These are phyloP conservation scores for Cliona cf. orientalis DNA, from an alignment of 37 sponge, comb jelly and placozoan genomes.

Conservation along the genomic window DNA sequence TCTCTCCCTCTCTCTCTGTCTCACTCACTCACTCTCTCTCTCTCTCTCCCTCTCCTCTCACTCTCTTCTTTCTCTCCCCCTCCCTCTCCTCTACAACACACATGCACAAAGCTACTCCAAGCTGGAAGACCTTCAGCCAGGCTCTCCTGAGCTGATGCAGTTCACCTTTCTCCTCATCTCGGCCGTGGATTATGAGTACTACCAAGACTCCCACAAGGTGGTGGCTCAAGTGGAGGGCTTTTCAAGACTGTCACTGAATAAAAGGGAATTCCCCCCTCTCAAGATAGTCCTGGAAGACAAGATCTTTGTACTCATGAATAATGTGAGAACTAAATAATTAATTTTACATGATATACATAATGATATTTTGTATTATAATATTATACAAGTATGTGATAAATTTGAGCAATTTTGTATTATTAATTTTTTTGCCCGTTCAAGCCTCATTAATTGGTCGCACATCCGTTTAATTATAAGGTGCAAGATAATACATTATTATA, in stretches of 20 bases:
- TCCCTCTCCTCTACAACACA: slow-evolving; percentile 4
- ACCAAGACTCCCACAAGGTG: slow-evolving; percentile 37
- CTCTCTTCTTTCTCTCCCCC: background rate
- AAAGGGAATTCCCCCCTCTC: slow-evolving; percentile 45
- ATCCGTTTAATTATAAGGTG: too few relatives aligned
- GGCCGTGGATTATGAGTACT: slow-evolving; percentile 20
- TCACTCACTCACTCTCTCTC: background rate
- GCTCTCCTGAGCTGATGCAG: slow-evolving; percentile 8
- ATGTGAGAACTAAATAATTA: too few relatives aligned
- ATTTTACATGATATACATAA: background rate
- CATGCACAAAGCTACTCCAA: slow-evolving; percentile 88
- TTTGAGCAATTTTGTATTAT: too few relatives aligned
- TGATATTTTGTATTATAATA: too few relatives aligned
- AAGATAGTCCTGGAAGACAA: slow-evolving; percentile 38
- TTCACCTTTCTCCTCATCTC: slow-evolving; percentile 62
- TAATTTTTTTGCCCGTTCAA: too few relatives aligned
- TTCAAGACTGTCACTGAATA: slow-evolving; percentile 18
- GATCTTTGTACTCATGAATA: slow-evolving; percentile 35
- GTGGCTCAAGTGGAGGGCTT: slow-evolving; percentile 43
- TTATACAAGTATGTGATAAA: too few relatives aligned
- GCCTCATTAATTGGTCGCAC: too few relatives aligned
- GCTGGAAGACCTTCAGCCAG: slow-evolving; percentile 54
- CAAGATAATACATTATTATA: too few relatives aligned
- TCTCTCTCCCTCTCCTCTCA: background rate
- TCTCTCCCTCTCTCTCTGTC: background rate